Evolutionary conservation across 64 coral and sea anemone species (phyloP).

Genomic region (Montipora foliosa): DNA sequence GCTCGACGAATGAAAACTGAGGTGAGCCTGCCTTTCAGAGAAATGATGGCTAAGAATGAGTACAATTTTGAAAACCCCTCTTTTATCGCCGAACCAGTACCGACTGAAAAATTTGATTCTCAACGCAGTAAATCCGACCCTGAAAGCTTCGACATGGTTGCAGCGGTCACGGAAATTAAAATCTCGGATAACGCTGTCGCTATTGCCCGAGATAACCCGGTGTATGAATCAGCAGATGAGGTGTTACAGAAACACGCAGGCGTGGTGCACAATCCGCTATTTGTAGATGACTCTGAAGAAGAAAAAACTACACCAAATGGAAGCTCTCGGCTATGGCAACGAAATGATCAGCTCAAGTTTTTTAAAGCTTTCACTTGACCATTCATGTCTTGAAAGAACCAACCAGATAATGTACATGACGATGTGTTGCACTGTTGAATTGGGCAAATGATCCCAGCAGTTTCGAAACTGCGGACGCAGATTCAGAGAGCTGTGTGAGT

Average conservation of each 20-base stretch:
- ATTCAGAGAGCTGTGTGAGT: no score
- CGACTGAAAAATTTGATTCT: background rate
- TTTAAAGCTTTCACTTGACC: background rate
- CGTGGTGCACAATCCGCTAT: conserved; percentile 75
- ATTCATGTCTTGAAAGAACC: background rate
- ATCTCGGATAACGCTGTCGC: conserved; percentile 59
- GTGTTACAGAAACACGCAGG: conserved; percentile 64
- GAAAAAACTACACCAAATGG: background rate
- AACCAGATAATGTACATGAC: background rate
- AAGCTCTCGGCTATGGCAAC: conserved; percentile 13
- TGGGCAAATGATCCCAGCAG: no score
- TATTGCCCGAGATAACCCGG: conserved; percentile 71
- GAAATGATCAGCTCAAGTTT: background rate
- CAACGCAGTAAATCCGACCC: background rate
- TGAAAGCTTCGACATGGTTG: background rate
- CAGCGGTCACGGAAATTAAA: conserved; percentile 59
- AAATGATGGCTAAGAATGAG: conserved; percentile 65
- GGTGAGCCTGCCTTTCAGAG: conserved; percentile 72
- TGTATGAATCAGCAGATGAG: conserved; percentile 78
- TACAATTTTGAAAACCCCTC: conserved; percentile 77
- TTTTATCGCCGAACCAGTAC: conserved; percentile 40
- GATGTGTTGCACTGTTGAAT: background rate
- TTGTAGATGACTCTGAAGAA: conserved; percentile 33
- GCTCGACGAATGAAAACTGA: conserved; percentile 53
- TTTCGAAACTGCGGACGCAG: no score